Conservation (phyloP, 37 sponge, comb jelly and placozoan genomes). For the Halisarca cf. caerulea region DNA sequence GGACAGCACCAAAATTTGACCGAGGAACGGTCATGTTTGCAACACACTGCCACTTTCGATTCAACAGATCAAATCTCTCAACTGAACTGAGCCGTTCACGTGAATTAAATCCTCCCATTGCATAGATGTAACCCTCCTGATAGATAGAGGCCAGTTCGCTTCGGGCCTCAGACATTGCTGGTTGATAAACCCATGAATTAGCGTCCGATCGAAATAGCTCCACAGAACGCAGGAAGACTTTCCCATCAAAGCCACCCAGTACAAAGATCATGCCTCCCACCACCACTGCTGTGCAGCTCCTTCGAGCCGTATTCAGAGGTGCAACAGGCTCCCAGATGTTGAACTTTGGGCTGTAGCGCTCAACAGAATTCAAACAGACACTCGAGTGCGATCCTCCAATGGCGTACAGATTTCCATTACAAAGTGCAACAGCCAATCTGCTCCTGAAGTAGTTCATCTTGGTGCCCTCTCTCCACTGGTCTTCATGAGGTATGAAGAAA, state of each 20-base stretch:
- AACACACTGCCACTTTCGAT: constrained; percentile 65
- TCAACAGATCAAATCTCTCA: constrained; percentile 76
- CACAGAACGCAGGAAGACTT: constrained; percentile 59
- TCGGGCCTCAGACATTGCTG: constrained; percentile 68
- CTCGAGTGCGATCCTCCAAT: constrained; percentile 66
- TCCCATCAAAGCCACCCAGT: constrained; percentile 78
- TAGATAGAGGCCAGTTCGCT: constrained; percentile 62
- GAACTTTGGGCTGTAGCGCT: constrained; percentile 62
- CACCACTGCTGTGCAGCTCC: constrained; percentile 64
- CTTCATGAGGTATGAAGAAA: constrained; percentile 70
- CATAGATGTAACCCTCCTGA: constrained; percentile 67
- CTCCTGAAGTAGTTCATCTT: constrained; percentile 65
- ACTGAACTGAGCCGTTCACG: constrained; percentile 52
- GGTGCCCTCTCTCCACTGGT: constrained; percentile 67
- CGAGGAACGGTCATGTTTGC: constrained; percentile 67
- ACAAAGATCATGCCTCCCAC: constrained; percentile 56
- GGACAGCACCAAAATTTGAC: constrained; percentile 64
- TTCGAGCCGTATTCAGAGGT: constrained; percentile 40
- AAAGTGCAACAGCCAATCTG: constrained; percentile 48
- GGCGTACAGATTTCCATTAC: constrained; percentile 70
- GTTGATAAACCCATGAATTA: constrained; percentile 67
- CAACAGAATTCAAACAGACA: constrained; percentile 44
- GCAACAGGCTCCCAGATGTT: constrained; percentile 64
- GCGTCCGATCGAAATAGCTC: constrained; percentile 64
- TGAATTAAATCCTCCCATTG: constrained; percentile 68